phyloP scores from a whole-genome alignment of 2,888 invertebrate genomes.

The Acholoe squamosa region DNA sequence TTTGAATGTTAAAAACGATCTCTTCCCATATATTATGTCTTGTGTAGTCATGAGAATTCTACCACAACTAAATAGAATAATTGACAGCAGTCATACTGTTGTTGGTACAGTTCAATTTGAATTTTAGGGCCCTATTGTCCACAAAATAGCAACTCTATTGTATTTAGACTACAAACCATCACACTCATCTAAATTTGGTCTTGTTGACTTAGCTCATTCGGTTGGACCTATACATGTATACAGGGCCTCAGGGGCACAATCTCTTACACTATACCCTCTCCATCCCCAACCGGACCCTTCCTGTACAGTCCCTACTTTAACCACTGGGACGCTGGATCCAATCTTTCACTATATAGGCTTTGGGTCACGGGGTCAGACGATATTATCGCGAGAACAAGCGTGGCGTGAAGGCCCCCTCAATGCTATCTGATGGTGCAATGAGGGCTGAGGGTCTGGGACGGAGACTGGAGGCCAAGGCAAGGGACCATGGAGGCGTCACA shows the following conservation, averaged over 20 bases:
- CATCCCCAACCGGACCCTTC: background rate
- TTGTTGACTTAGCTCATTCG: conserved; percentile 17
- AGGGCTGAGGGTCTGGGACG: background rate
- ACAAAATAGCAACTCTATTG: no score
- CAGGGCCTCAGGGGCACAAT: background rate
- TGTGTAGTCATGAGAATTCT: no score
- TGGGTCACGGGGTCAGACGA: conserved; percentile 46
- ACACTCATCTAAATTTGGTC: background rate
- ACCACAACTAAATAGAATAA: no score
- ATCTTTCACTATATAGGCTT: conserved; percentile 46
- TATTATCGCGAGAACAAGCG: conserved; percentile 55
- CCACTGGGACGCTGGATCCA: conserved; percentile 11
- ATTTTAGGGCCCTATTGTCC: no score
- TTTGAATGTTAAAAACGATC: no score
- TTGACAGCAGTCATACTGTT: no score
- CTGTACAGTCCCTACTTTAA: background rate
- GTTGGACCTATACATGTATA: background rate
- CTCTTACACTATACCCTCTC: background rate
- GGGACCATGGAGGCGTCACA: background rate
- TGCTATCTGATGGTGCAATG: conserved; percentile 41
- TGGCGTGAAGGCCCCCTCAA: conserved; percentile 53
- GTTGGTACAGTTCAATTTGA: no score
- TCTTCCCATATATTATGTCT: no score
- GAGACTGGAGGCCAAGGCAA: conserved; percentile 5
- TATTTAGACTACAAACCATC: no score